A percentile compares a stretch with the other conserved stretches of the same genome.
These are phyloP conservation scores for Bungarus multicinctus DNA, from an alignment of 2,113 vertebrate genomes.

Conservation along the genomic window DNA sequence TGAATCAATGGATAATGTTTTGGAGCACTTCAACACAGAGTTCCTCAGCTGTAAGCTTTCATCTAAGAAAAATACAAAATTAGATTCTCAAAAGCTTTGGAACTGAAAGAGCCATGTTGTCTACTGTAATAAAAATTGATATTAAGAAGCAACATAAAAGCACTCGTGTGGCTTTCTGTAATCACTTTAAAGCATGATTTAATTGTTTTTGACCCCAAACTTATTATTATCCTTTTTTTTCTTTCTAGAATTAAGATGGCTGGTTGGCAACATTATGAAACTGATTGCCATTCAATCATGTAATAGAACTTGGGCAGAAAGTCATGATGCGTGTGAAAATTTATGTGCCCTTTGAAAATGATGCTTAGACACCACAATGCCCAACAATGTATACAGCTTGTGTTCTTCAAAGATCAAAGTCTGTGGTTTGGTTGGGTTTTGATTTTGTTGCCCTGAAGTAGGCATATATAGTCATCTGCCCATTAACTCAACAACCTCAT, in stretches of 20 bases:
- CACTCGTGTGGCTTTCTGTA: not conserved
- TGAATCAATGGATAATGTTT: not conserved
- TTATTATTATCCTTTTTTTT: not conserved
- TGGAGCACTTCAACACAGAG: not conserved
- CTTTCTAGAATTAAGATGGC: not conserved
- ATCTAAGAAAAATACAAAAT: not conserved
- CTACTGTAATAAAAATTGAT: not conserved
- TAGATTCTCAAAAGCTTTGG: not conserved
- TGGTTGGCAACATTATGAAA: not conserved
- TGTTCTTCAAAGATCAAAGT: not conserved
- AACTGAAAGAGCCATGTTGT: not conserved
- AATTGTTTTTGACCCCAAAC: not conserved
- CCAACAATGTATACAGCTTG: not conserved
- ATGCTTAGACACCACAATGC: not conserved
- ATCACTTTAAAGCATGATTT: not conserved
- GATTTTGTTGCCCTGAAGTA: not conserved
- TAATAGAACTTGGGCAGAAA: not conserved
- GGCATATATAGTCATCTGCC: not conserved
- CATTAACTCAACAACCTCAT: not conserved
- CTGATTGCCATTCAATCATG: not conserved
- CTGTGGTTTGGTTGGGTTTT: not conserved
- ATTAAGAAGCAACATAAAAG: not conserved
- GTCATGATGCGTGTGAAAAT: not conserved
- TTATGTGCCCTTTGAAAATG: conserved; percentile 2
- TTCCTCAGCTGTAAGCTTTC: not conserved